These are phyloP conservation scores for Carollia perspicillata DNA, from an alignment of 2,113 vertebrate genomes.

Conservation along the genomic window DNA sequence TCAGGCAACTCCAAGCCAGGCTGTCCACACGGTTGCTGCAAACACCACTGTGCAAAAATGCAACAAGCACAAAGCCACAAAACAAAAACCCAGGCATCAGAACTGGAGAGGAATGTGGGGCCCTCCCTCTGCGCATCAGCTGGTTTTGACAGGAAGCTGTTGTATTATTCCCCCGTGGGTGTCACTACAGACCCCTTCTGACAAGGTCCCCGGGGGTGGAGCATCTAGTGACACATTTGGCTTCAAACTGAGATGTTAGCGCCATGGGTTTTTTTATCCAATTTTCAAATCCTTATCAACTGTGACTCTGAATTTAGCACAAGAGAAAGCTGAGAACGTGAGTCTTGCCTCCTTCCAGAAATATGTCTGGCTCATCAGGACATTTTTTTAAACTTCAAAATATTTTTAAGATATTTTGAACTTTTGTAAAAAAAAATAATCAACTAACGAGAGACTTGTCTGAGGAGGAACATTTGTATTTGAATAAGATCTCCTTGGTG, in stretches of 20 bases:
- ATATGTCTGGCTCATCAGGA: conserved; percentile 73
- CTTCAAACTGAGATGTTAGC: conserved; percentile 64
- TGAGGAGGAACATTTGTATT: conserved; percentile 78
- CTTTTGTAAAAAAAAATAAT: conserved; percentile 74
- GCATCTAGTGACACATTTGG: conserved; percentile 73
- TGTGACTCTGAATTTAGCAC: conserved; percentile 80
- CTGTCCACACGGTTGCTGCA: background rate
- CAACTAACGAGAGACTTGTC: conserved; percentile 65
- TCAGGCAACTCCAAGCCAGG: background rate
- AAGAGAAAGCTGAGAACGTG: conserved; percentile 53
- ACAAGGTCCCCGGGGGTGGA: conserved; percentile 57
- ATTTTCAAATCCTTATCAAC: conserved; percentile 71
- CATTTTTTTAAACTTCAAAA: conserved; percentile 74
- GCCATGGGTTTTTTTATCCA: conserved; percentile 51
- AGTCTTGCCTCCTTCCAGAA: conserved; percentile 70
- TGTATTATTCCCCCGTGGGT: conserved; percentile 70
- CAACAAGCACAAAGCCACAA: background rate
- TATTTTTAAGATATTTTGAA: conserved; percentile 84
- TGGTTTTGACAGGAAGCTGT: conserved; percentile 64
- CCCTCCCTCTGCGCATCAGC: background rate
- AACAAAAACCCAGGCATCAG: background rate
- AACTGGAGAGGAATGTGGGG: background rate
- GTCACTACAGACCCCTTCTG: conserved; percentile 66
- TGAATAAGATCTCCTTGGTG: conserved; percentile 71
- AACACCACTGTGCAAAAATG: conserved; percentile 25